A percentile compares a stretch with the other conserved stretches of the same genome.
Conservation (phyloP, 2,888 invertebrate species). For the Patella pellucida region DNA sequence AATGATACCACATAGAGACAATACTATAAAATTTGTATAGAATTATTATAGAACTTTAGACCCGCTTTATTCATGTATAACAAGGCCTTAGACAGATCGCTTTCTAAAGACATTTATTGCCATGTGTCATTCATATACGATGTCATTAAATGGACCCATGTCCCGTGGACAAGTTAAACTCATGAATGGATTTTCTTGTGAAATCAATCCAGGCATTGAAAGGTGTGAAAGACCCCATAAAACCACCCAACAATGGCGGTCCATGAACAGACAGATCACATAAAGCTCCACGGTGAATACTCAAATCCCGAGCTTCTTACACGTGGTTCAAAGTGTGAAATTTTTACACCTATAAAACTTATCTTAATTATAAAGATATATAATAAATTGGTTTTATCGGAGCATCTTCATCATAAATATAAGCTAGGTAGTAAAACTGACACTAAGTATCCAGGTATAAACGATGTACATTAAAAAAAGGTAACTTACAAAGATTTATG, state of each 20-base stretch:
- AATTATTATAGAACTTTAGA: no score
- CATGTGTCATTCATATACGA: not conserved
- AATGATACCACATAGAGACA: no score
- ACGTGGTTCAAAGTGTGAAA: not conserved
- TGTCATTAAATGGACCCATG: not conserved
- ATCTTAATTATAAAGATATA: not conserved
- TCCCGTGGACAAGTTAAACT: not conserved
- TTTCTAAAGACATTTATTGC: not conserved
- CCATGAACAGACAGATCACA: no score
- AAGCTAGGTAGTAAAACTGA: no score
- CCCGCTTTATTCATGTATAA: not conserved
- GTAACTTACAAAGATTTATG: no score
- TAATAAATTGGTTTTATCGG: not conserved
- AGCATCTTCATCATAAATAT: not conserved
- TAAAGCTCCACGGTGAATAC: no score
- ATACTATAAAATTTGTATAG: no score
- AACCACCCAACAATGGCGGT: not conserved
- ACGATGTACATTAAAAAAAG: no score
- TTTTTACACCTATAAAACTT: not conserved
- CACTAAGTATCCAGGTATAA: no score
- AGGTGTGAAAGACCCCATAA: conserved; percentile 6
- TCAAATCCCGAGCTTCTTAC: not conserved
- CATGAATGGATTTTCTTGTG: not conserved
- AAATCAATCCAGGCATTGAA: not conserved
- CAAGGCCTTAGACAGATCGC: conserved; percentile 2